These are phyloP conservation scores for Rissa tridactyla DNA, from an alignment of 2,113 vertebrate species.

Conservation along the genomic window DNA sequence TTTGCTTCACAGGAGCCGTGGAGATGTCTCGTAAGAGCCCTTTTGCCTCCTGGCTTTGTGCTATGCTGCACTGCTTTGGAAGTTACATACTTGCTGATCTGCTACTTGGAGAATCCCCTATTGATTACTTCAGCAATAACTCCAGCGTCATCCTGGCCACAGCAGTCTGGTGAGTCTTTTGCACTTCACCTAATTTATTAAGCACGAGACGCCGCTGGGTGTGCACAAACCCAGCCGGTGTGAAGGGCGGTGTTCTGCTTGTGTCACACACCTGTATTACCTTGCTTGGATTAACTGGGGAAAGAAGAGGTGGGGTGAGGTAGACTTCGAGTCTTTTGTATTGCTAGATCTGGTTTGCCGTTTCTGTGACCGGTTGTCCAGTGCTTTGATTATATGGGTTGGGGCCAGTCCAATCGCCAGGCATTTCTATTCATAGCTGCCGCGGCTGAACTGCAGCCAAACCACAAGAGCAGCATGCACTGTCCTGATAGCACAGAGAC, in stretches of 20 bases:
- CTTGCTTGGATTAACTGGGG: not conserved
- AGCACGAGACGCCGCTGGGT: not conserved
- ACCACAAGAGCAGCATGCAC: not conserved
- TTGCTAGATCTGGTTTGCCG: not conserved
- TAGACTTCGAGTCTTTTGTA: not conserved
- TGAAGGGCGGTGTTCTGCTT: not conserved
- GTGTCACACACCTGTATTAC: not conserved
- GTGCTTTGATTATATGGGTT: not conserved
- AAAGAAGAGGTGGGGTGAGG: not conserved
- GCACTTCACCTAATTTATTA: not conserved
- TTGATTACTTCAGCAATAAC: conserved; percentile 93
- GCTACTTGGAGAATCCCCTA: conserved; percentile 86
- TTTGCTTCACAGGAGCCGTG: conserved; percentile 79
- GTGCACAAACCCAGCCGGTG: accelerated
- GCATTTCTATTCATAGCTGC: conserved; percentile 24
- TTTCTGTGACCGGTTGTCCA: not conserved
- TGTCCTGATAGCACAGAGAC: not conserved
- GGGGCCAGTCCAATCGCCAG: not conserved
- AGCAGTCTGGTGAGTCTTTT: conserved; percentile 86
- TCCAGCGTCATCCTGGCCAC: conserved; percentile 92
- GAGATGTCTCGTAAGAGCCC: conserved; percentile 92
- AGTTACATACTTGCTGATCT: conserved; percentile 95
- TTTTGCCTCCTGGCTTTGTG: conserved; percentile 92
- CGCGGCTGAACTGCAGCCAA: not conserved
- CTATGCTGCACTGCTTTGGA: conserved; percentile 98